phyloP scores from a whole-genome alignment of 2,113 vertebrate genomes.

The Brachyhypopomus occidentalis region DNA sequence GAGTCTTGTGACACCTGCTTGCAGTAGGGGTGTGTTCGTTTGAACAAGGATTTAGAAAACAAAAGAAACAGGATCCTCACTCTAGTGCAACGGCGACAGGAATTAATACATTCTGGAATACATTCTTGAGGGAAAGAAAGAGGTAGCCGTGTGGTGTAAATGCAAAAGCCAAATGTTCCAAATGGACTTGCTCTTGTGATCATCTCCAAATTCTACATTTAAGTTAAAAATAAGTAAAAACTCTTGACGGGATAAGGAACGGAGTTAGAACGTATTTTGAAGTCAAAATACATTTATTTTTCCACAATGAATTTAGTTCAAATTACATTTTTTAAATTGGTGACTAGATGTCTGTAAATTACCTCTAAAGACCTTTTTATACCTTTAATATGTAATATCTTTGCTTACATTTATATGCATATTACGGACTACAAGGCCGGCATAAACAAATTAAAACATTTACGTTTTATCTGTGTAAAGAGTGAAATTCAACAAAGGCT shows the following conservation, averaged over 20 bases:
- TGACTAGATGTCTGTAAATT: not conserved
- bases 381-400: not conserved
- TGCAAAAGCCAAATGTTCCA: too few relatives aligned
- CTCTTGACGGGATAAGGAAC: not conserved
- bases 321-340: not conserved
- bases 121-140: too few relatives aligned
- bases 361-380: not conserved
- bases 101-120: not conserved
- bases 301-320: not conserved
- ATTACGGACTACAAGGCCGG: too few relatives aligned
- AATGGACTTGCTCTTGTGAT: too few relatives aligned
- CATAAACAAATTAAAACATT: too few relatives aligned
- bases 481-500: too few relatives aligned
- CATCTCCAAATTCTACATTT: too few relatives aligned
- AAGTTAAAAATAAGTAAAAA: not conserved
- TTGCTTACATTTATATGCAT: not conserved
- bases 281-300: slow-evolving; percentile 1
- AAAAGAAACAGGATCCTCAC: slow-evolving; percentile 70
- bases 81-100: not conserved
- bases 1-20: slow-evolving; percentile 71
- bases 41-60: slow-evolving; percentile 64
- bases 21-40: slow-evolving; percentile 67
- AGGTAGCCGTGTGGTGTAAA: too few relatives aligned
- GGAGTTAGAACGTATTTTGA: not conserved
- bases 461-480: too few relatives aligned